These are phyloP conservation scores for Dioctria rufipes DNA, from an alignment of 2,888 invertebrate species.

Conservation along the genomic window DNA sequence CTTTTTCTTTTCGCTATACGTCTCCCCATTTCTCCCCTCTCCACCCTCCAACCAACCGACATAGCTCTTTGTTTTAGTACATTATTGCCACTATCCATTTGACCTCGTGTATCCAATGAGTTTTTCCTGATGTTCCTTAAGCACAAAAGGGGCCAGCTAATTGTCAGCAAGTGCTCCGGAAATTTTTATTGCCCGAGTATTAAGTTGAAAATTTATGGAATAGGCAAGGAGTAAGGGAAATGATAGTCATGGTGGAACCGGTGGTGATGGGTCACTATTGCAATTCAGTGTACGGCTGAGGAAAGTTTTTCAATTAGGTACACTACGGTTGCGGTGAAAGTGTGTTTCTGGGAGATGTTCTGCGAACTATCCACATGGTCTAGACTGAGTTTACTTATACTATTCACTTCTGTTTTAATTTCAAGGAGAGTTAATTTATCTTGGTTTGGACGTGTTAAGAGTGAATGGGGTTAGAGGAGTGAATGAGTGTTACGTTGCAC, in stretches of 20 bases:
- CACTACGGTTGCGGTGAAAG: slow-evolving; percentile 37
- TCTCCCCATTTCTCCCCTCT: background rate
- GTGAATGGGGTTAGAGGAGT: too few species aligned
- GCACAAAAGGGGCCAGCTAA: slow-evolving; percentile 40
- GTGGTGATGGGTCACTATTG: background rate
- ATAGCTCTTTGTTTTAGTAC: slow-evolving; percentile 29
- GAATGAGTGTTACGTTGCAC: too few species aligned
- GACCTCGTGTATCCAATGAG: slow-evolving; percentile 22
- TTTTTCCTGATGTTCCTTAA: slow-evolving; percentile 39
- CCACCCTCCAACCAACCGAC: background rate
- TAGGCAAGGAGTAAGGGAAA: too few species aligned
- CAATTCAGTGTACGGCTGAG: slow-evolving; percentile 27
- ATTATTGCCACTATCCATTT: slow-evolving; percentile 34
- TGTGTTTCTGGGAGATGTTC: slow-evolving; percentile 19
- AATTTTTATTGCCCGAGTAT: slow-evolving; percentile 35
- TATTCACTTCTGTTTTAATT: slow-evolving; percentile 43
- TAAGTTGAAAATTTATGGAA: slow-evolving; percentile 45
- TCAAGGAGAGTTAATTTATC: slow-evolving; percentile 50
- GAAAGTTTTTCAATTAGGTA: slow-evolving; percentile 40
- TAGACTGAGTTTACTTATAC: slow-evolving; percentile 31
- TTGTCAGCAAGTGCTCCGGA: slow-evolving; percentile 46
- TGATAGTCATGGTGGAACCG: background rate
- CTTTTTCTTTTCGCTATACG: background rate
- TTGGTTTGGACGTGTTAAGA: background rate
- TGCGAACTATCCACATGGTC: slow-evolving; percentile 13